These are phyloP conservation scores for Sinocyclocheilus anophthalmus DNA, from an alignment of 2,113 vertebrate genomes.

Conservation along the genomic window DNA sequence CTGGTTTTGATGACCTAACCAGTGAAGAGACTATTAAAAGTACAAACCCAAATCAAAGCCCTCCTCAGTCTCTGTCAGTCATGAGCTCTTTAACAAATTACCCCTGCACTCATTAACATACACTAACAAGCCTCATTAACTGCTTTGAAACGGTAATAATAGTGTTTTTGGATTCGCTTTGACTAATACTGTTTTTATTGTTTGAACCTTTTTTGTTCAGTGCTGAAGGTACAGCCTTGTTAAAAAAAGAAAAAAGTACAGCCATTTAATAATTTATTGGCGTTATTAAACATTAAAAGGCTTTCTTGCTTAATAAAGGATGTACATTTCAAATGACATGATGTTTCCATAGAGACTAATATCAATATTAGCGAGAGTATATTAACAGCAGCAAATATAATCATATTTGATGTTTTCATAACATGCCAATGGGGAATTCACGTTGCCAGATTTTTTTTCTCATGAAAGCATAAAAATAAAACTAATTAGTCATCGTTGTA, in stretches of 20 bases:
- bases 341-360: slow-evolving; percentile 32
- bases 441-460: not conserved
- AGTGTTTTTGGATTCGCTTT: not conserved
- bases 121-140: not conserved
- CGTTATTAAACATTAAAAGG: slow-evolving; percentile 53
- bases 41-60: not conserved
- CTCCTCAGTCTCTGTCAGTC: not conserved
- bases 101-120: slow-evolving; percentile 24
- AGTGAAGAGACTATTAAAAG: not conserved
- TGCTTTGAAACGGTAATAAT: not conserved
- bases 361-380: slow-evolving; percentile 15
- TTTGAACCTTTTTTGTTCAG: slow-evolving; percentile 42
- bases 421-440: slow-evolving; percentile 5
- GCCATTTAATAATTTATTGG: slow-evolving; percentile 46
- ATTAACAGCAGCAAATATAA: slow-evolving; percentile 19
- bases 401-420: not conserved
- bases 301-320: slow-evolving; percentile 48
- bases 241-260: slow-evolving; percentile 34
- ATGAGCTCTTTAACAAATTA: slow-evolving; percentile 15
- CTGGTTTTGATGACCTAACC: not conserved
- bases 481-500: not conserved
- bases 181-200: slow-evolving; percentile 6
- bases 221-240: slow-evolving; percentile 36
- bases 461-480: not conserved
- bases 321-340: slow-evolving; percentile 14